Conservation (phyloP, 2,888 invertebrate species). For the Masnerella sp. region DNA sequence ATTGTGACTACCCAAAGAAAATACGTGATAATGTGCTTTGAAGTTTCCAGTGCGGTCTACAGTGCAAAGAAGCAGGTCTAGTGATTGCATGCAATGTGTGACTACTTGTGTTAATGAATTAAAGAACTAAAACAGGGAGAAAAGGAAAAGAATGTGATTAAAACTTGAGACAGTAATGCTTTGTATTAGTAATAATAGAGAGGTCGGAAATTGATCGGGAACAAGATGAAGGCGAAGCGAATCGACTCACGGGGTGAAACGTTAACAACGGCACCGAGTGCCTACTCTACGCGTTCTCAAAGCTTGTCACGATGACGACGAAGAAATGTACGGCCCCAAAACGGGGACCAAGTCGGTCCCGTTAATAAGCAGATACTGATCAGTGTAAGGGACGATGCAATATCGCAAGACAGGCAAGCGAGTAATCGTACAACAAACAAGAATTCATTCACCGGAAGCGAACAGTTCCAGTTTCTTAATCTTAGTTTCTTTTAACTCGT, state of each 20-base stretch:
- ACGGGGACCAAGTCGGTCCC: constrained; percentile 11
- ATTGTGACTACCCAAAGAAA: constrained; percentile 34
- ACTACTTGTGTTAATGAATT: constrained; percentile 57
- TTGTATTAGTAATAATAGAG: constrained; percentile 35
- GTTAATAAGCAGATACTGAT: constrained; percentile 33
- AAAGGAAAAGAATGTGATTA: constrained; percentile 63
- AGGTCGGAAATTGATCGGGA: constrained; percentile 50
- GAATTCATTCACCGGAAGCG: constrained; percentile 41
- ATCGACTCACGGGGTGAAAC: constrained; percentile 66
- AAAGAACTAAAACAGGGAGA: constrained; percentile 48
- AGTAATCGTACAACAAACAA: constrained; percentile 31
- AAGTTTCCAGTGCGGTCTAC: constrained; percentile 47
- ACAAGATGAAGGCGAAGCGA: constrained; percentile 66
- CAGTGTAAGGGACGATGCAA: constrained; percentile 32
- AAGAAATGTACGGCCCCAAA: constrained; percentile 15
- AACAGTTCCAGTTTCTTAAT: constrained; percentile 5
- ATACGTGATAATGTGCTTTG: constrained; percentile 25
- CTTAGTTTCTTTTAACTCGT: neutral
- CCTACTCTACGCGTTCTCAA: constrained; percentile 34
- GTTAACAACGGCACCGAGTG: constrained; percentile 11
- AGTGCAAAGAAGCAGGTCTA: constrained; percentile 57
- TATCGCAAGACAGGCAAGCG: constrained; percentile 49
- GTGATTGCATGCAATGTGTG: constrained; percentile 57
- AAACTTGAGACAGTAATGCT: constrained; percentile 47
- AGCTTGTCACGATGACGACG: constrained; percentile 30